Evolutionary conservation across 2,888 invertebrate genomes (phyloP).

Genomic region (Caenorhabditis afra): DNA sequence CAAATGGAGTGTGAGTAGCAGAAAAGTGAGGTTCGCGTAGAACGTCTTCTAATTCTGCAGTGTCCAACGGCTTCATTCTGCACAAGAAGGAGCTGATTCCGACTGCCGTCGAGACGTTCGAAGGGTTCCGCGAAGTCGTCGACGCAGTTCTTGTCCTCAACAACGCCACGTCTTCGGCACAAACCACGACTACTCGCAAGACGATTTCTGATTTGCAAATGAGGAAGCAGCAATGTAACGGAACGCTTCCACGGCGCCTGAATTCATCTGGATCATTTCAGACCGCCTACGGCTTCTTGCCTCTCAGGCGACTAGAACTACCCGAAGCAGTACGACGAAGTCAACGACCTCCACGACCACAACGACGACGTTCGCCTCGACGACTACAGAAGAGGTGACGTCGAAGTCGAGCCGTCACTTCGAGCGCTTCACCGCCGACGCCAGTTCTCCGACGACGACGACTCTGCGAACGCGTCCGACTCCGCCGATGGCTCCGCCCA

Average conservation of each 20-base stretch:
- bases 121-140: conserved; percentile 78
- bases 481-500: conserved; percentile 55
- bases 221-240: conserved; percentile 62
- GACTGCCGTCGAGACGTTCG: conserved; percentile 79
- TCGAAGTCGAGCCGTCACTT: conserved; percentile 43
- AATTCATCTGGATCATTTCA: not conserved
- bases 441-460: conserved; percentile 25
- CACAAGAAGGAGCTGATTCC: conserved; percentile 78
- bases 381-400: conserved; percentile 8
- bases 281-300: conserved; percentile 49
- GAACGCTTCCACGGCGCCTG: too few relatives aligned
- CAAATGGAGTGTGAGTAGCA: conserved; percentile 73
- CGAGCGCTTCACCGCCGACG: conserved; percentile 44
- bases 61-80: conserved; percentile 79
- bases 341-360: conserved; percentile 15
- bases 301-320: conserved; percentile 35
- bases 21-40: not conserved
- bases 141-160: conserved; percentile 70
- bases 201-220: conserved; percentile 62
- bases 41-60: conserved; percentile 54
- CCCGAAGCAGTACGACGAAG: conserved; percentile 6
- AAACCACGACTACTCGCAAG: conserved; percentile 22
- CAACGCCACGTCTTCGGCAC: conserved; percentile 47
- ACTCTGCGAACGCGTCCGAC: conserved; percentile 35
- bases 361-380: conserved; percentile 28